Percentiles rank a stretch among this genome's conserved stretches.
Conservation (phyloP, 2,113 vertebrate genomes). For the Seriola aureovittata region DNA sequence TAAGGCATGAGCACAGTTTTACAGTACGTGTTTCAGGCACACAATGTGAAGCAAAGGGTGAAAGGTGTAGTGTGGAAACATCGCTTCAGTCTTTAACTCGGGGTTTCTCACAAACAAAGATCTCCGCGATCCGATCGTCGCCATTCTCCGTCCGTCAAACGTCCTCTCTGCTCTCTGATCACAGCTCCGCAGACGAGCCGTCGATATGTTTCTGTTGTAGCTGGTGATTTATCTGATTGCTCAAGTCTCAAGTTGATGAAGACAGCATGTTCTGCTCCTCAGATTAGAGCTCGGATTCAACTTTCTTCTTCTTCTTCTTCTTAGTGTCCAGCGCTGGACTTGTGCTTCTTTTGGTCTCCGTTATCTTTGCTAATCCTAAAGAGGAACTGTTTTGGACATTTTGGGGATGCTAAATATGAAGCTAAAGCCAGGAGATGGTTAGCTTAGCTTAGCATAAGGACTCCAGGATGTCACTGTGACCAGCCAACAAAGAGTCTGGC, state of each 20-base stretch:
- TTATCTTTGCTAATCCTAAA: not conserved
- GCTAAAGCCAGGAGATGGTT: not conserved
- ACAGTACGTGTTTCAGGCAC: conserved; percentile 57
- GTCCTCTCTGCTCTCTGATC: not conserved
- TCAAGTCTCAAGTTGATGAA: not conserved
- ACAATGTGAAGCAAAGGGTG: not conserved
- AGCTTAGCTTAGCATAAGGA: not conserved
- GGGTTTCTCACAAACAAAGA: not conserved
- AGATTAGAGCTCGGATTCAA: not conserved
- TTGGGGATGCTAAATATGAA: not conserved
- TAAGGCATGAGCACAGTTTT: not conserved
- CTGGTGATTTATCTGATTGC: not conserved
- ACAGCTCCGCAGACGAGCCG: not conserved
- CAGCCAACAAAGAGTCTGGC: too few relatives aligned
- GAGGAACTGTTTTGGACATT: not conserved
- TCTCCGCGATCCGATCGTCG: not conserved
- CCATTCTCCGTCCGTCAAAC: not conserved
- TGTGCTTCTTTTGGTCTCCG: not conserved
- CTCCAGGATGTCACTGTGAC: not conserved
- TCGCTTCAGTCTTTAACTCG: not conserved
- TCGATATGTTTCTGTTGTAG: not conserved
- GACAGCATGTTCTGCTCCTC: too few relatives aligned
- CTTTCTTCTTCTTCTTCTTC: not conserved
- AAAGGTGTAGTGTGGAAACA: too few relatives aligned
- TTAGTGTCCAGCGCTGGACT: not conserved